Conservation (phyloP, 2,113 vertebrate genomes). For the Balaenoptera acutorostrata region DNA sequence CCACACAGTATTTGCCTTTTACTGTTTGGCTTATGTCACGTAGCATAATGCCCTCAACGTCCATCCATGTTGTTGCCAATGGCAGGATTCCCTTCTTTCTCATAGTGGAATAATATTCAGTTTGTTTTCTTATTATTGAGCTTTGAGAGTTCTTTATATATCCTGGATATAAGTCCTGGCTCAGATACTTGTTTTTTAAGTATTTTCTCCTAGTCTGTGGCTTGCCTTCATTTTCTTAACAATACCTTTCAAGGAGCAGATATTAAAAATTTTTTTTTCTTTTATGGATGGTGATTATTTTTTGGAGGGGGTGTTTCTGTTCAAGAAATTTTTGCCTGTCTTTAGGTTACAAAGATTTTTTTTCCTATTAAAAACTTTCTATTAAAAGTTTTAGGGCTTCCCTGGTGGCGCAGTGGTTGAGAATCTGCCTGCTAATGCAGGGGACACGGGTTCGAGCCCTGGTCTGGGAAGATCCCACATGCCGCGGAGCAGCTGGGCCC, state of each 20-base stretch:
- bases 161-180: not conserved
- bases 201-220: not conserved
- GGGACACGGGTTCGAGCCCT: no score
- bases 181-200: not conserved
- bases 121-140: no score
- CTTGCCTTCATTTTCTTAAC: not conserved
- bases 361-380: not conserved
- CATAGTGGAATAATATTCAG: no score
- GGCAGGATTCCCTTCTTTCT: no score
- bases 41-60: not conserved
- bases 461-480: no score
- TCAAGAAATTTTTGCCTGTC: not conserved
- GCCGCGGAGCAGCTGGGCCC: no score
- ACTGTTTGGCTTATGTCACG: not conserved
- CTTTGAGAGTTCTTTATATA: no score
- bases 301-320: not conserved
- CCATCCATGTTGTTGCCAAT: not conserved
- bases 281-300: not conserved
- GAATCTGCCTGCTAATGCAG: no score
- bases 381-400: not conserved
- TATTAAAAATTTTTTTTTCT: not conserved
- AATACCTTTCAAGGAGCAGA: not conserved
- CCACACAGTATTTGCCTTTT: not conserved
- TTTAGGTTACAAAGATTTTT: not conserved
- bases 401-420: no score